Evolutionary conservation across 2,797 vertebrate genomes (phyloP).

Genomic region (Chaenodraco wilsoni): DNA sequence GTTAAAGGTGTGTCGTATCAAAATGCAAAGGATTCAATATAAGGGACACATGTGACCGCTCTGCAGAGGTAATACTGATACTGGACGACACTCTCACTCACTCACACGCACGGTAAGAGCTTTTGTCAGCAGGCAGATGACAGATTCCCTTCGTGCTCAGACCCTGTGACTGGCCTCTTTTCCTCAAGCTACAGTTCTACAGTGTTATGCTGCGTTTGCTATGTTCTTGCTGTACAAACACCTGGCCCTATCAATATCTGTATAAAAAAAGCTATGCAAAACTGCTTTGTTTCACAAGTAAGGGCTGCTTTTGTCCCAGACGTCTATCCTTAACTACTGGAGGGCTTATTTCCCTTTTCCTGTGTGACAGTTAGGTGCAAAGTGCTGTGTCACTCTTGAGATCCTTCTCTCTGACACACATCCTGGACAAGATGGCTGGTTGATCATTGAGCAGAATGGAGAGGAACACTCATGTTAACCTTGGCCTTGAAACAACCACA

Average conservation of each 20-base stretch:
- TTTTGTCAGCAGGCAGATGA: conserved; percentile 28
- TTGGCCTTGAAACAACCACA: not conserved
- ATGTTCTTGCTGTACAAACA: not conserved
- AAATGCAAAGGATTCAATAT: conserved; percentile 35
- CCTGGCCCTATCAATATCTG: not conserved
- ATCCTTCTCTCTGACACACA: conserved; percentile 31
- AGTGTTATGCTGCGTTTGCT: not conserved
- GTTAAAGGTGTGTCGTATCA: conserved; percentile 38
- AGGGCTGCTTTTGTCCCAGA: not conserved
- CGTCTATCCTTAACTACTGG: not conserved
- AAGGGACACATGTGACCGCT: conserved; percentile 31
- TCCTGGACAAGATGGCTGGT: conserved; percentile 41
- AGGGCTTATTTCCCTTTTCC: conserved; percentile 12
- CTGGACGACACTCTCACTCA: too few relatives aligned
- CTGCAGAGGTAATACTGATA: conserved; percentile 25
- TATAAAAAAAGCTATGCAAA: not conserved
- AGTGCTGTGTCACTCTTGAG: conserved; percentile 62
- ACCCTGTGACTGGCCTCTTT: not conserved
- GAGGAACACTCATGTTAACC: conserved; percentile 4
- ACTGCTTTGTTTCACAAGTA: not conserved
- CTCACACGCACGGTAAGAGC: not conserved
- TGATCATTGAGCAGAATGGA: conserved; percentile 10
- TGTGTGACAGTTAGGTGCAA: not conserved
- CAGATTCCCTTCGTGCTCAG: conserved; percentile 7
- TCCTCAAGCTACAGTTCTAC: not conserved